phyloP scores from a whole-genome alignment of 2,888 invertebrate genomes.

The Notodonta ziczac region DNA sequence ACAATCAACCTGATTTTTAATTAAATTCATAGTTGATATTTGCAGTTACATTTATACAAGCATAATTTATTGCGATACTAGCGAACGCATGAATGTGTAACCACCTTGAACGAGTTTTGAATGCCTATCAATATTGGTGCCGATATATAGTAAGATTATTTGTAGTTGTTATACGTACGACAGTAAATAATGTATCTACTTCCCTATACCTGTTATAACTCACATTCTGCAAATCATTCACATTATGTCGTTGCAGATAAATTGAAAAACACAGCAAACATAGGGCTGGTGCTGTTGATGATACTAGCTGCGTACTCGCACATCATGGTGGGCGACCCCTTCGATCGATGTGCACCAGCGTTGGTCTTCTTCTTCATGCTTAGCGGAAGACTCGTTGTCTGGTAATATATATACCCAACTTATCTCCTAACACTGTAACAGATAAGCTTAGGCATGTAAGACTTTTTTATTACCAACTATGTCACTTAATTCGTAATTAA shows the following conservation, averaged over 20 bases:
- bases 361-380: constrained; percentile 97
- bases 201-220: too few relatives aligned
- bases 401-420: constrained; percentile 65
- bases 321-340: constrained; percentile 95
- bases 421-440: neutral
- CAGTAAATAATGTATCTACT: too few relatives aligned
- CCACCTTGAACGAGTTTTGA: neutral
- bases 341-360: constrained; percentile 95
- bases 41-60: neutral
- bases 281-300: constrained; percentile 92
- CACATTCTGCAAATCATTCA: too few relatives aligned
- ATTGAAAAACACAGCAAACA: constrained; percentile 95
- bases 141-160: too few relatives aligned
- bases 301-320: constrained; percentile 96
- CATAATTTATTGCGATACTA: constrained; percentile 6
- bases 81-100: neutral
- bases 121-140: neutral
- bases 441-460: constrained; percentile 6
- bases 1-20: too few relatives aligned
- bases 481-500: constrained; percentile 8
- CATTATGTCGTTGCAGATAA: constrained; percentile 86
- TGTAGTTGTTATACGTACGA: too few relatives aligned
- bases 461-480: constrained; percentile 17
- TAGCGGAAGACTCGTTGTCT: constrained; percentile 94
- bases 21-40: neutral